phyloP scores from a whole-genome alignment of 37 sponge, comb jelly and placozoan species.

The Cliona cf. orientalis region DNA sequence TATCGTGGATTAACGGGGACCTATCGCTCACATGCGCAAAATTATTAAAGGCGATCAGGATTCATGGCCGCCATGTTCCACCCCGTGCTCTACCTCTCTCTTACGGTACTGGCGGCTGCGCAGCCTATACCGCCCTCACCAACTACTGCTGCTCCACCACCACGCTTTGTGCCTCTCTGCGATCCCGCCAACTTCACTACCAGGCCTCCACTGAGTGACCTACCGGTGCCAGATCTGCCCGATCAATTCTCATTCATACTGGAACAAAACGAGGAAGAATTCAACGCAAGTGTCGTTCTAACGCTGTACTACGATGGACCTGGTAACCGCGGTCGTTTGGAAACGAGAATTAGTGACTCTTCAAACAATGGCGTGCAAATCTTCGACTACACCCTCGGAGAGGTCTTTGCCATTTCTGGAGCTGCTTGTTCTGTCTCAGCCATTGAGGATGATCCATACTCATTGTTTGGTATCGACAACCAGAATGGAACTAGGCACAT shows the following conservation, averaged over 20 bases:
- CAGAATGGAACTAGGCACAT: constrained; percentile 46
- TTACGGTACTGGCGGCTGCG: too few relatives aligned
- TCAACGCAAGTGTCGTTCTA: not conserved
- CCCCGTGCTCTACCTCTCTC: too few relatives aligned
- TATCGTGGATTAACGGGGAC: too few relatives aligned
- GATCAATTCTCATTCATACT: constrained; percentile 39
- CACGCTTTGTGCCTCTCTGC: too few relatives aligned
- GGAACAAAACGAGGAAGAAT: constrained; percentile 14
- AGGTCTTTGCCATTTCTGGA: constrained; percentile 28
- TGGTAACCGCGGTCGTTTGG: constrained; percentile 48
- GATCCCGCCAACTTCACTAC: too few relatives aligned
- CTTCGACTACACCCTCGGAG: constrained; percentile 22
- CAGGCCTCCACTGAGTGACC: too few relatives aligned
- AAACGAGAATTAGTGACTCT: not conserved
- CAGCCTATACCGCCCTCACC: too few relatives aligned
- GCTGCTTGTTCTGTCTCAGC: constrained; percentile 23
- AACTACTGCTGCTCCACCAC: too few relatives aligned
- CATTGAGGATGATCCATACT: not conserved
- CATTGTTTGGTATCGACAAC: constrained; percentile 5
- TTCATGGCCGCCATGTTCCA: too few relatives aligned
- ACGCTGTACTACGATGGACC: constrained; percentile 45
- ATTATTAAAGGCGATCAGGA: too few relatives aligned
- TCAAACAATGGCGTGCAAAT: not conserved
- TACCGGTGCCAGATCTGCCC: constrained; percentile 51
- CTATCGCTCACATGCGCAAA: too few relatives aligned